Base-by-base conservation (phyloP, 2,113 vertebrate species). In the Tamias sibiricus region DNA sequence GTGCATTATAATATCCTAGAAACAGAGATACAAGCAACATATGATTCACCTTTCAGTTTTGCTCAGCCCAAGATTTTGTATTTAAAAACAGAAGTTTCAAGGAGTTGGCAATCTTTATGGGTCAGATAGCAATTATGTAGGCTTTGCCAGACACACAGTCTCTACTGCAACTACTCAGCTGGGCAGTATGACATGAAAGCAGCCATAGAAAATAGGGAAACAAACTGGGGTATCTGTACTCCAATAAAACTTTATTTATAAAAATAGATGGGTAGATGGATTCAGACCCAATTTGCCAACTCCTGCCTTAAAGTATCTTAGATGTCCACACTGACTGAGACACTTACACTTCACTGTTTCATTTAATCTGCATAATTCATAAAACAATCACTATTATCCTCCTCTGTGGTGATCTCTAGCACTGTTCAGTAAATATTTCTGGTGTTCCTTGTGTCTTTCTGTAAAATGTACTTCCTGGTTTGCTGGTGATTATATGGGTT, bases 191-290 rank as follows among this genome's bases (percentile, higher is more conserved):
- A 30, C 11, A 35, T 42, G 32, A 86, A 71, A 89, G 8, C 17
- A 89, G 42, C n/a, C 44, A 66, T 0, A 32, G 19, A 89, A 40
- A 32, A 68, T 44, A 35, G 71, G 90, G 24, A 72, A 92, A 57
- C 69, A 44, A 87, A 76, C 14, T 20, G 24, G 13, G 44, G 8
- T 14, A 77, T n/a, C 54, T 24, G 17, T 44, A 22, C 74, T 66
- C 64, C 76, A 87, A 69, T 88, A 96, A 96, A 96, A 90, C 66
- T 88, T 90, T 93, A 91, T 66, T 92, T 54, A 91, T 66, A 79
- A 85, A 87, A 71, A 37, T 9, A 87, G 66, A 90, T 59, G 24
- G 42, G 30, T 20, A 59, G 20, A 30, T n/a, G 32, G n/a, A 37
- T 30, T 47, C 59, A 30, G 49, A 40, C 17, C 62, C 26, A 44